A percentile compares a stretch with the other conserved stretches of the same genome.
Conservation (phyloP, 2,797 vertebrate genomes). For the Lepilemur septentrionalis region DNA sequence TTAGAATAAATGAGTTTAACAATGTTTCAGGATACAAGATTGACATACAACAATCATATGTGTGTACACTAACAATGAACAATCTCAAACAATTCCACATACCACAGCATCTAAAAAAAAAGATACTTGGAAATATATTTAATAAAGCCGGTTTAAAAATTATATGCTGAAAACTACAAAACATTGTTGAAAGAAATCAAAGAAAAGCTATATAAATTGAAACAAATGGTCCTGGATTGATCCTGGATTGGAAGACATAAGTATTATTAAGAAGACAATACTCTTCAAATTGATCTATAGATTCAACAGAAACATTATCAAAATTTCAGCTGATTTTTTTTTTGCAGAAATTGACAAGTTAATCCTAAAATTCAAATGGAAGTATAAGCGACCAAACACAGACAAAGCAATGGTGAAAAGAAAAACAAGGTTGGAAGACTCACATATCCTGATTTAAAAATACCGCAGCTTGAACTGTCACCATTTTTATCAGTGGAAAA, state of each 20-base stretch:
- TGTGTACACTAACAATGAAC: background rate
- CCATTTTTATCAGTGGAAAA: background rate
- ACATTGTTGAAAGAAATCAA: background rate
- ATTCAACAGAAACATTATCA: background rate
- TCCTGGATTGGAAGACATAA: background rate
- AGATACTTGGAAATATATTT: background rate
- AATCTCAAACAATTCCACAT: background rate
- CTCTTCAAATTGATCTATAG: background rate
- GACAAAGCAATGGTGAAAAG: background rate
- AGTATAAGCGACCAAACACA: background rate
- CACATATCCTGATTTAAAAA: background rate
- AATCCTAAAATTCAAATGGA: background rate
- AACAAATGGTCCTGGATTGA: background rate
- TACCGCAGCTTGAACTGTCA: background rate
- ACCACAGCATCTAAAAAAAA: background rate
- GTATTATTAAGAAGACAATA: background rate
- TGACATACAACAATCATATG: background rate
- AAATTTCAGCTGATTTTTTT: background rate
- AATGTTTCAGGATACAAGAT: background rate
- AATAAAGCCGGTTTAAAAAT: background rate
- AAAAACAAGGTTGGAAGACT: background rate
- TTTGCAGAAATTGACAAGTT: background rate
- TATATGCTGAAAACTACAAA: background rate
- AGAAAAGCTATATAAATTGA: background rate
- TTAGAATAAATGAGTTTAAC: background rate